Evolutionary conservation across 2,113 vertebrate genomes (phyloP).

Genomic region (Microtus ochrogaster): DNA sequence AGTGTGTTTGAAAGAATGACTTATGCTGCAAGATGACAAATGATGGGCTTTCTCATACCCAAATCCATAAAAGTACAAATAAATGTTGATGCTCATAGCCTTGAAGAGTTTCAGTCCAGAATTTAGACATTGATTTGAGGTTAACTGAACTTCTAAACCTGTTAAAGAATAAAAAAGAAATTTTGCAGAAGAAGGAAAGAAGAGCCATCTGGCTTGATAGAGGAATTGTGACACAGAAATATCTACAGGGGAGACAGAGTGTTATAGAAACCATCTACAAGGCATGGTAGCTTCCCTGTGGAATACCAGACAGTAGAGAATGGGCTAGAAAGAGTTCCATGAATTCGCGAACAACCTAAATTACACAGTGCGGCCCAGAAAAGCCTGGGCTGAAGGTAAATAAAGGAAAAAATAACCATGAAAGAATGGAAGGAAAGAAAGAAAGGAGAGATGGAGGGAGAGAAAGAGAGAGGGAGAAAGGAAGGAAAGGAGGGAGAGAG

Average conservation of each 20-base stretch:
- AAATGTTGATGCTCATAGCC: not conserved
- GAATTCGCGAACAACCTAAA: not conserved
- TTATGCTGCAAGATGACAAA: not conserved
- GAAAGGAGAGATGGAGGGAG: no score
- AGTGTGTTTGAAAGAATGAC: no score
- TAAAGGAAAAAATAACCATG: no score
- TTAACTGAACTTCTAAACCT: not conserved
- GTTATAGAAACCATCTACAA: not conserved
- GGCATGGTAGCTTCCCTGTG: not conserved
- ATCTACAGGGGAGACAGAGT: not conserved
- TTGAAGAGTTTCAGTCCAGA: not conserved
- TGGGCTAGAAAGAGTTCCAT: not conserved
- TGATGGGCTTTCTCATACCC: rapidly evolving
- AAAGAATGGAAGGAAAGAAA: no score
- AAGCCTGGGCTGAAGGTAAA: not conserved
- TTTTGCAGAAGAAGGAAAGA: not conserved
- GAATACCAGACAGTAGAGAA: not conserved
- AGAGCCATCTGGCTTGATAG: not conserved
- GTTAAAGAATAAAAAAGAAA: not conserved
- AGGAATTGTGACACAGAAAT: not conserved
- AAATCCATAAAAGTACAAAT: not conserved
- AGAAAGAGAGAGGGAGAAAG: no score
- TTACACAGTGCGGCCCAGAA: not conserved
- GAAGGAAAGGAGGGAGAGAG: no score
- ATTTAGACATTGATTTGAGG: not conserved